Conservation (phyloP, 92 coral and sea anemone species). For the Epizoanthus rinbou region DNA sequence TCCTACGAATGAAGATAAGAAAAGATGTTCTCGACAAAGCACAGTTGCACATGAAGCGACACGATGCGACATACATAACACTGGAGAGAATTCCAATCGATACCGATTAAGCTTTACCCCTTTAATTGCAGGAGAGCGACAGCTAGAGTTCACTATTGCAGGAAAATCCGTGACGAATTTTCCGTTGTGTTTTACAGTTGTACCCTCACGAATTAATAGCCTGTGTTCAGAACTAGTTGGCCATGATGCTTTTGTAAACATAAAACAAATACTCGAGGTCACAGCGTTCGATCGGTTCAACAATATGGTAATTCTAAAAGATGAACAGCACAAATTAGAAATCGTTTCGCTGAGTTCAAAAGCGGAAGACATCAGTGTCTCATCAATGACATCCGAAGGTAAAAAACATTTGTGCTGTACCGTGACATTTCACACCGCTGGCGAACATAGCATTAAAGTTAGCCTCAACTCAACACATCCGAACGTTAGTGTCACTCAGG, state of each 20-base stretch:
- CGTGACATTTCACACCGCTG: background rate
- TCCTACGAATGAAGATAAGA: too few relatives aligned
- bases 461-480: background rate
- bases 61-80: too few relatives aligned
- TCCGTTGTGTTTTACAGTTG: background rate
- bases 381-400: background rate
- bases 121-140: too few relatives aligned
- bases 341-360: background rate
- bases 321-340: background rate
- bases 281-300: conserved; percentile 3
- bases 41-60: too few relatives aligned
- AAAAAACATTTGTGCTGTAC: background rate
- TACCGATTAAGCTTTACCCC: too few relatives aligned
- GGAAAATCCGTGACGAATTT: background rate
- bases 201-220: background rate
- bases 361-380: background rate
- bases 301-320: background rate
- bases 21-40: too few relatives aligned
- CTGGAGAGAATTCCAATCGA: too few relatives aligned
- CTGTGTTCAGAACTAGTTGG: background rate
- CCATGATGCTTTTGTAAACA: background rate
- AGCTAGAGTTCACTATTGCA: too few relatives aligned
- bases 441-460: background rate
- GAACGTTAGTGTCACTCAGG: background rate
- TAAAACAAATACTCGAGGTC: background rate